Conservation (phyloP, 2,797 vertebrate genomes). For the Parauchenoglanis punctatus region DNA sequence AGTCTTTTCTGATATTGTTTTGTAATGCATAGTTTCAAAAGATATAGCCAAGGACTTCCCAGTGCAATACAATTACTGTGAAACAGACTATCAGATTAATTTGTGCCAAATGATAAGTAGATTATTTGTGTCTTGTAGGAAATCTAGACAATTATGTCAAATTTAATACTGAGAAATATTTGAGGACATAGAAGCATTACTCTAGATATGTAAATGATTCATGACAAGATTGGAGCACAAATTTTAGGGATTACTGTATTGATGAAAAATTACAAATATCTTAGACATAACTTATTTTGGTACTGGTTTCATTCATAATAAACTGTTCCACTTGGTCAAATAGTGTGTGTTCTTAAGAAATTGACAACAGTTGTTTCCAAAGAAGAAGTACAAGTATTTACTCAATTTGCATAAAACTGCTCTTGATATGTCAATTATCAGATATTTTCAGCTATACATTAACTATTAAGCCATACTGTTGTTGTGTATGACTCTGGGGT, state of each 20-base stretch:
- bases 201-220: not conserved
- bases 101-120: constrained; percentile 20
- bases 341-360: not conserved
- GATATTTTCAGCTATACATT: not conserved
- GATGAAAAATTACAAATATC: constrained; percentile 2
- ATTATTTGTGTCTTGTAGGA: not conserved
- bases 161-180: not conserved
- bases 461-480: not conserved
- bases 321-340: not conserved
- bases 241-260: not conserved
- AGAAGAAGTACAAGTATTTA: not conserved
- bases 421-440: not conserved
- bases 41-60: constrained; percentile 6
- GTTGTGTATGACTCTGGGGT: not conserved
- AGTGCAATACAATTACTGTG: constrained; percentile 26
- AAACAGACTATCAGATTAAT: not conserved
- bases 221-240: not conserved
- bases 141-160: not conserved
- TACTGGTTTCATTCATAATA: not conserved
- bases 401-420: not conserved
- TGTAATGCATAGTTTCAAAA: not conserved
- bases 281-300: not conserved
- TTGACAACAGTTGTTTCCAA: not conserved
- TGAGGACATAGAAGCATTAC: not conserved
- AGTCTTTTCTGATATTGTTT: not conserved